phyloP scores from a whole-genome alignment of 2,113 vertebrate species.

The Mesembrinibis cayennensis region DNA sequence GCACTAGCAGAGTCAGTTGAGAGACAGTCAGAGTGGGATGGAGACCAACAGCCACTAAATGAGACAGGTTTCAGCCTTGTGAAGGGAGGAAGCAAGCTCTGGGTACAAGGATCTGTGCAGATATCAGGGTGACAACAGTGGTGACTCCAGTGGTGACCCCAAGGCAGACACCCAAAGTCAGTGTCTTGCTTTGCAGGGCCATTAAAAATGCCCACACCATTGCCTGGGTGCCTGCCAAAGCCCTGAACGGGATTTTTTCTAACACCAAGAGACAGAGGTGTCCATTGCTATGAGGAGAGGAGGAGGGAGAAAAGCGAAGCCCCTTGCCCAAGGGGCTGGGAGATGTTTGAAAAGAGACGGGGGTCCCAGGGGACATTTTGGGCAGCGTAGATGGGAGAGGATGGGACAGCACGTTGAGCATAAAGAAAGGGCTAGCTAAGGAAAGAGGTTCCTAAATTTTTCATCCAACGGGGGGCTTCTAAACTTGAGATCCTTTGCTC shows the following conservation, averaged over 20 bases:
- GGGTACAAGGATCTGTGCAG: background rate
- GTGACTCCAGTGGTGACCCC: background rate
- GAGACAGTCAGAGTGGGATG: background rate
- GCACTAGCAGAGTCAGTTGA: background rate
- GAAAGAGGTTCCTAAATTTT: background rate
- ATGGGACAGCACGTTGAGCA: background rate
- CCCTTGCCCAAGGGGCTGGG: background rate
- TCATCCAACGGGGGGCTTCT: background rate
- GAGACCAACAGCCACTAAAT: background rate
- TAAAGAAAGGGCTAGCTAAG: background rate
- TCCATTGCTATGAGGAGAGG: background rate
- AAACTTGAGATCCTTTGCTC: background rate
- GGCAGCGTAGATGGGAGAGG: background rate
- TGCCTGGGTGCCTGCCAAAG: background rate
- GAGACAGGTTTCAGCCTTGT: background rate
- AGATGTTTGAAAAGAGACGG: background rate
- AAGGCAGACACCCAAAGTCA: background rate
- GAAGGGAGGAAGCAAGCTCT: background rate
- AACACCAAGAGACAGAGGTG: background rate
- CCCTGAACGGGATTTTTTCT: background rate
- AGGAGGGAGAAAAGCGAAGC: background rate
- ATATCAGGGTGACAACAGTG: background rate
- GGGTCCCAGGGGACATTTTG: background rate
- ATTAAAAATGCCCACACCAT: background rate
- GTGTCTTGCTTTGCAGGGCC: background rate